A percentile compares a stretch with the other conserved stretches of the same genome.
These are phyloP conservation scores for Amphiprion clarkii DNA, from an alignment of 2,797 vertebrate species.

Conservation along the genomic window DNA sequence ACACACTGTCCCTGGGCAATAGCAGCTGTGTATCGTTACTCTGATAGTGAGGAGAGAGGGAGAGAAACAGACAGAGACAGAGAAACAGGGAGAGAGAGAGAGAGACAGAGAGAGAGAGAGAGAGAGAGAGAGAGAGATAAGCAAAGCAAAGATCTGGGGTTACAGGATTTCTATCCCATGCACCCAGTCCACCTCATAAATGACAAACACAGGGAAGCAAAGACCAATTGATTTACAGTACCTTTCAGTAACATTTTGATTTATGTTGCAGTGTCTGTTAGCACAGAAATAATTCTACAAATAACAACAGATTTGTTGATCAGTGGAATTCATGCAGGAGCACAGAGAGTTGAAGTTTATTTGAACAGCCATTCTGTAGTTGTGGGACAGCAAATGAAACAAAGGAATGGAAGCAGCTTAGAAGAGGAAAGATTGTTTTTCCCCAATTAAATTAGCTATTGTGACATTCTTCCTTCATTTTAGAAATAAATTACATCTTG, in stretches of 20 bases:
- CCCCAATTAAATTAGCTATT: background rate
- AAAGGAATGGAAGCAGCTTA: background rate
- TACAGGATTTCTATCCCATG: no score
- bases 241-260: no score
- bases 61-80: no score
- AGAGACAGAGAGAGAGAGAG: no score
- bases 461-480: no score
- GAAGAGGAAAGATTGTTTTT: background rate
- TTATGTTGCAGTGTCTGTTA: background rate
- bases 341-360: background rate
- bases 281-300: no score
- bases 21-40: slow-evolving; percentile 83
- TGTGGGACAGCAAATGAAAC: background rate
- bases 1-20: slow-evolving; percentile 70
- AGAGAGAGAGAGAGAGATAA: background rate
- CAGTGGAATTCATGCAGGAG: background rate
- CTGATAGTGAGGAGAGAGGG: slow-evolving; percentile 46
- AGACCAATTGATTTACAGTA: background rate
- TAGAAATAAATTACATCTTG: no score
- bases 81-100: no score
- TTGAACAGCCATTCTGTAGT: background rate
- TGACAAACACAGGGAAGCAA: background rate
- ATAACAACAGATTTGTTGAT: background rate
- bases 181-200: background rate
- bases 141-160: background rate